phyloP scores from a whole-genome alignment of 2,113 vertebrate species.

The Oceanites oceanicus region DNA sequence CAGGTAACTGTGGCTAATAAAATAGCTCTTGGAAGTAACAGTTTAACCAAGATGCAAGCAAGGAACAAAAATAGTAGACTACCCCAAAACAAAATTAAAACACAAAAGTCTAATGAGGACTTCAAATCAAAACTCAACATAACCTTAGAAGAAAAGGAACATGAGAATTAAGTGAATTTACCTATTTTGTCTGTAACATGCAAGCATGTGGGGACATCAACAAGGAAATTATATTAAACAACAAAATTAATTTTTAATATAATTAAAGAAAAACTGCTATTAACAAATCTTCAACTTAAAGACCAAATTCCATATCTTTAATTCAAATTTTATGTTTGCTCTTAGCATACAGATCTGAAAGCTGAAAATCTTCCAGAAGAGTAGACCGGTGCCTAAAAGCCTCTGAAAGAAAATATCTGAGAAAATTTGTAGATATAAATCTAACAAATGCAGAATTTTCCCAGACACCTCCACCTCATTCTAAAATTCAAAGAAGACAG shows the following conservation, averaged over 20 bases:
- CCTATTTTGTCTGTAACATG: neutral
- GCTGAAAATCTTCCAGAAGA: neutral
- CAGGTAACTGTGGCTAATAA: neutral
- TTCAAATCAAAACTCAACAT: neutral
- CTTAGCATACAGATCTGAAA: neutral
- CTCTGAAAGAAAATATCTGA: neutral
- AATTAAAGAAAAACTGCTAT: too few species aligned
- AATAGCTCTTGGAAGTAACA: neutral
- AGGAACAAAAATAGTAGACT: neutral
- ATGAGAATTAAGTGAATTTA: neutral
- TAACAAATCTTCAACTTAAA: neutral
- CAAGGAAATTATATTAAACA: neutral
- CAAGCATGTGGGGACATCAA: neutral
- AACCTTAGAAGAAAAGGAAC: neutral
- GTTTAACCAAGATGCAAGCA: neutral
- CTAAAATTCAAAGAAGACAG: neutral
- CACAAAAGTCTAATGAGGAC: neutral
- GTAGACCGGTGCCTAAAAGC: neutral
- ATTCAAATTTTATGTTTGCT: neutral
- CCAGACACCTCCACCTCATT: neutral
- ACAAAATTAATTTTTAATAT: too few species aligned
- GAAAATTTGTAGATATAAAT: neutral
- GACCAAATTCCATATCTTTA: neutral
- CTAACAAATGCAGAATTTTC: neutral
- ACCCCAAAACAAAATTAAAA: neutral